These are phyloP conservation scores for Rhizoglyphus robini DNA, from an alignment of 1,140 invertebrate species.

Conservation along the genomic window DNA sequence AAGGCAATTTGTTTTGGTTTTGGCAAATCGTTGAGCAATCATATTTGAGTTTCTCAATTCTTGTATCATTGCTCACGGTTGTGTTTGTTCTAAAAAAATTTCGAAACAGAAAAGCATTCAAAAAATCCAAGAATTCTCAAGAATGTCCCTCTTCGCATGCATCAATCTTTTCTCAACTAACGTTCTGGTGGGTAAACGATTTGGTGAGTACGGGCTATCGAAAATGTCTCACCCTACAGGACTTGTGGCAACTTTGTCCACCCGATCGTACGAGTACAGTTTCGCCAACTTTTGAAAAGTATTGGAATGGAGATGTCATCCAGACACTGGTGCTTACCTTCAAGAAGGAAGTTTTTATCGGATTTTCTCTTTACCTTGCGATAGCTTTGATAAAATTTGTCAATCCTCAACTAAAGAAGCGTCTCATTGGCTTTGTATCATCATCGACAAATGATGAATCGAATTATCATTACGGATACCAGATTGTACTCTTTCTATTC, in stretches of 20 bases:
- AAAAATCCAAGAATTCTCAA: too few species aligned
- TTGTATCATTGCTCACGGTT: too few species aligned
- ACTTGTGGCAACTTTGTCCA: neutral
- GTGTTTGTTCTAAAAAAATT: too few species aligned
- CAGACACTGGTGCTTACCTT: slow-evolving; percentile 46
- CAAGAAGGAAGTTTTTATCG: slow-evolving; percentile 66
- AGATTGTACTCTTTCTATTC: neutral
- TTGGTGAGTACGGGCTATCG: slow-evolving; percentile 48
- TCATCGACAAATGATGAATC: too few species aligned
- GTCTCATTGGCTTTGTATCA: too few species aligned
- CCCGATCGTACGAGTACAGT: slow-evolving; percentile 36
- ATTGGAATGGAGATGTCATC: slow-evolving; percentile 28
- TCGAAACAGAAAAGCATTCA: too few species aligned
- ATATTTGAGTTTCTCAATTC: too few species aligned
- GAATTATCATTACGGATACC: slow-evolving; percentile 56
- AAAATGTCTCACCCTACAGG: slow-evolving; percentile 48
- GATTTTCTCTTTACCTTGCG: slow-evolving; percentile 56
- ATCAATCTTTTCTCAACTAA: slow-evolving; percentile 71
- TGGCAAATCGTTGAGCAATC: too few species aligned
- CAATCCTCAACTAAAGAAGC: slow-evolving; percentile 52
- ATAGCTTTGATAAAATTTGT: slow-evolving; percentile 76
- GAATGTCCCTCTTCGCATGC: slow-evolving; percentile 64
- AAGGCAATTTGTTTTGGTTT: too few species aligned
- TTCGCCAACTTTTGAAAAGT: slow-evolving; percentile 58
- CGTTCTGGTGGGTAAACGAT: slow-evolving; percentile 81